phyloP scores from a whole-genome alignment of 2,888 invertebrate genomes.

The Esperia sulphurella region DNA sequence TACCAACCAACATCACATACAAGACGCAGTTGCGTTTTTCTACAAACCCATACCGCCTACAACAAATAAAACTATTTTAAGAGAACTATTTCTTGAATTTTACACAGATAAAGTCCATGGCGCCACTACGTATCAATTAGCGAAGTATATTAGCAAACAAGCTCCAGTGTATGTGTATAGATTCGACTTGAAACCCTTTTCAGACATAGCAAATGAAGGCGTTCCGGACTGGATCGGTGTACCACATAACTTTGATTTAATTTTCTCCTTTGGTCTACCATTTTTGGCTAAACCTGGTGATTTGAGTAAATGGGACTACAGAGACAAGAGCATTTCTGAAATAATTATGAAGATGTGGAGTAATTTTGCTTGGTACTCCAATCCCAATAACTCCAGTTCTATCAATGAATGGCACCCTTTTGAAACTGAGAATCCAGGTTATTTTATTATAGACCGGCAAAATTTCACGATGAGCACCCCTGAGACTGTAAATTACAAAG shows the following conservation, averaged over 20 bases:
- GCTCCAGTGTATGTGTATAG: constrained; percentile 84
- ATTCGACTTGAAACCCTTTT: constrained; percentile 87
- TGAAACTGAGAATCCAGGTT: constrained; percentile 82
- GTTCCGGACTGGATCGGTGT: constrained; percentile 89
- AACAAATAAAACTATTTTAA: constrained; percentile 78
- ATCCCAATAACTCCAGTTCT: constrained; percentile 84
- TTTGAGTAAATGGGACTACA: constrained; percentile 84
- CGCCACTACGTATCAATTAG: constrained; percentile 84
- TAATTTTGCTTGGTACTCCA: constrained; percentile 86
- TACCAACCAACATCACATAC: constrained; percentile 82
- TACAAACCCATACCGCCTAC: constrained; percentile 85
- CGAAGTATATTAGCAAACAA: constrained; percentile 81
- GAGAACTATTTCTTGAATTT: constrained; percentile 84
- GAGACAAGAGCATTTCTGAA: constrained; percentile 88
- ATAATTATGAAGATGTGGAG: constrained; percentile 90
- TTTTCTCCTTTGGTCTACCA: constrained; percentile 90
- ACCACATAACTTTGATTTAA: constrained; percentile 89
- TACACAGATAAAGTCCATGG: constrained; percentile 87
- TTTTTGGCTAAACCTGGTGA: constrained; percentile 82
- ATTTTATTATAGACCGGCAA: constrained; percentile 85
- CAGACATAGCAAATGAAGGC: constrained; percentile 80
- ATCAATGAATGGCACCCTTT: constrained; percentile 88
- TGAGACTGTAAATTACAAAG: constrained; percentile 84
- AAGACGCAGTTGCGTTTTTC: constrained; percentile 87
- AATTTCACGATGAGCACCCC: constrained; percentile 88